Conservation (phyloP, 1,140 invertebrate genomes). For the Drosophila auraria region DNA sequence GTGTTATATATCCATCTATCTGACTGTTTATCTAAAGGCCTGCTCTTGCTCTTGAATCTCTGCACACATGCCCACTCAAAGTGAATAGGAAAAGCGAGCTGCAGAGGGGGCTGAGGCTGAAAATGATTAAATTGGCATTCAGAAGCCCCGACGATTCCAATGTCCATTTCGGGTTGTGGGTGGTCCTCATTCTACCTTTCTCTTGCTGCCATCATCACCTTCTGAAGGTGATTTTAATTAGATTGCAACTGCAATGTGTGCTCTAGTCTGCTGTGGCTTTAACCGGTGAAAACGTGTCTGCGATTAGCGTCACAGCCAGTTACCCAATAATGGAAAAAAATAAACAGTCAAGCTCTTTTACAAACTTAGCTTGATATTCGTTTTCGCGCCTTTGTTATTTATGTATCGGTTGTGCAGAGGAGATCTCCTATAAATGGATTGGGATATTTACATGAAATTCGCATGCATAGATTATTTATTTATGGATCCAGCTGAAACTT, state of each 20-base stretch:
- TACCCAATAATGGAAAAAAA: conserved; percentile 30
- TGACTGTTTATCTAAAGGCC: conserved; percentile 6
- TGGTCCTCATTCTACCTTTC: neutral
- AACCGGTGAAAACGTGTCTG: conserved; percentile 38
- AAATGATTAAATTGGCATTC: conserved; percentile 49
- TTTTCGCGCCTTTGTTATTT: conserved; percentile 16
- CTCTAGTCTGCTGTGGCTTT: conserved; percentile 17
- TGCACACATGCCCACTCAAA: conserved; percentile 15
- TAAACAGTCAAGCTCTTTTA: conserved; percentile 10
- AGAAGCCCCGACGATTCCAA: conserved; percentile 18
- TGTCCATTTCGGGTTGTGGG: conserved; percentile 5
- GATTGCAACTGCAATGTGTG: conserved; percentile 56
- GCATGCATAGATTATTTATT: conserved; percentile 39
- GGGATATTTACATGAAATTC: conserved; percentile 58
- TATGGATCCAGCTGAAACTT: conserved; percentile 51
- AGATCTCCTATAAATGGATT: neutral
- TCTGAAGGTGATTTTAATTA: conserved; percentile 78
- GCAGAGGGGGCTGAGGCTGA: neutral
- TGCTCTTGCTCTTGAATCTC: conserved; percentile 29
- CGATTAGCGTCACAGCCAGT: conserved; percentile 46
- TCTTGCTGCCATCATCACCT: conserved; percentile 42
- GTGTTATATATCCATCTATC: conserved; percentile 7
- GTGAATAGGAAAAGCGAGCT: conserved; percentile 10
- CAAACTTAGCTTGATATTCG: conserved; percentile 13
- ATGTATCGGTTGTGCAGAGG: conserved; percentile 2